phyloP scores from a whole-genome alignment of 2,113 vertebrate species.

The Gnathonemus longibarbis region DNA sequence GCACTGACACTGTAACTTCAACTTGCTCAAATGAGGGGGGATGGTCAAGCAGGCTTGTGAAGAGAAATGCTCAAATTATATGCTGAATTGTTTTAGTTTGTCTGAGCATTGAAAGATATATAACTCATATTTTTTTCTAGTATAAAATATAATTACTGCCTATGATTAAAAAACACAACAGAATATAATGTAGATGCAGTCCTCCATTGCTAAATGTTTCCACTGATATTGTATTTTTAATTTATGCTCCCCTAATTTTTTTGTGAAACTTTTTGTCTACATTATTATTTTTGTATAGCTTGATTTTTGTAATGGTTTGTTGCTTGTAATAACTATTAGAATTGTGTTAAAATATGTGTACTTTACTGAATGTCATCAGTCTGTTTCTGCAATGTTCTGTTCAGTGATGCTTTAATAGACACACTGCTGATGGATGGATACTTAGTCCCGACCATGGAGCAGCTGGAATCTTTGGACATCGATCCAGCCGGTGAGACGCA shows the following conservation, averaged over 20 bases:
- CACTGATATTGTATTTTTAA: background rate
- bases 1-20: background rate
- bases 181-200: background rate
- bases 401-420: conserved; percentile 63
- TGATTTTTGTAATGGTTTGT: background rate
- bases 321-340: background rate
- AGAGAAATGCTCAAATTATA: background rate
- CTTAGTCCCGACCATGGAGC: conserved; percentile 78
- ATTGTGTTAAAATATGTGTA: background rate
- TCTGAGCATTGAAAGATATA: background rate
- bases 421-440: conserved; percentile 80
- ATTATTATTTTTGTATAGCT: background rate
- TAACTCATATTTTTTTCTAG: background rate
- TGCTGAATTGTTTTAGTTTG: background rate
- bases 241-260: background rate
- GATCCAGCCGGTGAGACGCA: conserved; percentile 56
- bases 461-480: conserved; percentile 73
- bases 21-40: background rate
- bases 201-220: background rate
- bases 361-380: background rate
- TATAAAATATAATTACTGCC: background rate
- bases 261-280: background rate
- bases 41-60: background rate
- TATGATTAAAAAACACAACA: background rate
- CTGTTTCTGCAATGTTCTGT: background rate